Evolutionary conservation across 2,888 invertebrate species (phyloP), one percentile per base, ranked within the genome.

Genomic region (Caenorhabditis panamensis): DNA sequence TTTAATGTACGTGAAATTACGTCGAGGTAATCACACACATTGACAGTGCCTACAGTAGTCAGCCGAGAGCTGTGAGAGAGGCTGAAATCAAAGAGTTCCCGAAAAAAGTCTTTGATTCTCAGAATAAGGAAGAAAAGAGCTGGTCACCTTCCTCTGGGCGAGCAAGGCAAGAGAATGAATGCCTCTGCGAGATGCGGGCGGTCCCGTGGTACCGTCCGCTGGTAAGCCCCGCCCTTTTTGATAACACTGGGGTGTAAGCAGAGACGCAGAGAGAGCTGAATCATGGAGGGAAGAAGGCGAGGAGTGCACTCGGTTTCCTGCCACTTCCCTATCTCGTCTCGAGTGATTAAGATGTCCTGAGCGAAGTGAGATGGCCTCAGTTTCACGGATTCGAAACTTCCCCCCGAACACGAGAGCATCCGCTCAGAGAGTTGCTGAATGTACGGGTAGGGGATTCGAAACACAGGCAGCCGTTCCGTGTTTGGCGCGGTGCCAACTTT

Each of bases 31-130:
- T 53, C 11, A 31, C 68, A 59, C 37, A 28, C 13, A 18, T 18
- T 49, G 44, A 4, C n/a, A 8, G 5, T 11, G 20, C 36, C 68
- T 49, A 68, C 68, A 36, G 68, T 68, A 68, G 3, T n/a, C 62
- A 18, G 31, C 41, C n/a, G 41, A 28, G 22, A 59, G 16, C 41
- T 20, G 47, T 49, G 31, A 31, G 31, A 31, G 31, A 31, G 31
- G 31, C 31, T 37, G 13, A 41, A 41, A 6, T 11, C 2, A 6
- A 13, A 11, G 11, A 11, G 8, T 41, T 41, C 13, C 13, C 9
- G 13, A 13, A 41, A 13, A 13, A 41, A 6, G 13, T 6, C 41
- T 11, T 11, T 11, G 13, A 41, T 41, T 41, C 2, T 41, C 13
- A 11, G 13, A 4, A 31, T 31, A 9, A 31, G 41, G 41, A 41